Conservation (phyloP, 92 coral and sea anemone species). For the Phenganax subtilis region DNA sequence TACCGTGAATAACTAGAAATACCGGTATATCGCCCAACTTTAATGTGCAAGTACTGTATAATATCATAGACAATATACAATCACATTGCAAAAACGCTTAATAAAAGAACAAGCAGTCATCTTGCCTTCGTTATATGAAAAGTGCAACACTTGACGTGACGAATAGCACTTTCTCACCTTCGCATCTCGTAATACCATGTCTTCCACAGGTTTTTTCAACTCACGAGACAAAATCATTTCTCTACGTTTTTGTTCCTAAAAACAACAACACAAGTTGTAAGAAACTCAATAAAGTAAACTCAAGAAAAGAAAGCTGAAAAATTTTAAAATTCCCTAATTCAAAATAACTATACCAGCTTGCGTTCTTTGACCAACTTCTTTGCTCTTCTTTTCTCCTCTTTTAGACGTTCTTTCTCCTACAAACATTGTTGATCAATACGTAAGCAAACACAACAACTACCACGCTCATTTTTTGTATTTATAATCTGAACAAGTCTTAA, state of each 20-base stretch:
- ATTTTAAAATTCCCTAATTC: neutral
- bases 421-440: neutral
- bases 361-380: conserved; percentile 82
- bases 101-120: too few species aligned
- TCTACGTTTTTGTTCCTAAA: conserved; percentile 92
- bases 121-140: too few species aligned
- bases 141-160: neutral
- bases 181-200: conserved; percentile 90
- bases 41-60: too few species aligned
- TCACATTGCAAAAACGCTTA: too few species aligned
- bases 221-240: conserved; percentile 96
- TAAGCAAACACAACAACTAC: too few species aligned
- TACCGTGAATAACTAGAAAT: too few species aligned
- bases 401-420: conserved; percentile 80
- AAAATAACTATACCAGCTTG: conserved; percentile 58
- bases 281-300: neutral
- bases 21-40: too few species aligned
- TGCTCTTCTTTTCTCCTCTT: conserved; percentile 90
- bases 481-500: too few species aligned
- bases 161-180: conserved; percentile 56
- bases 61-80: too few species aligned
- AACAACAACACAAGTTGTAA: neutral
- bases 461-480: too few species aligned
- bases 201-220: conserved; percentile 91
- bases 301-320: neutral